These are phyloP conservation scores for Microplitis demolitor DNA, from an alignment of 1,140 invertebrate species.

Conservation along the genomic window DNA sequence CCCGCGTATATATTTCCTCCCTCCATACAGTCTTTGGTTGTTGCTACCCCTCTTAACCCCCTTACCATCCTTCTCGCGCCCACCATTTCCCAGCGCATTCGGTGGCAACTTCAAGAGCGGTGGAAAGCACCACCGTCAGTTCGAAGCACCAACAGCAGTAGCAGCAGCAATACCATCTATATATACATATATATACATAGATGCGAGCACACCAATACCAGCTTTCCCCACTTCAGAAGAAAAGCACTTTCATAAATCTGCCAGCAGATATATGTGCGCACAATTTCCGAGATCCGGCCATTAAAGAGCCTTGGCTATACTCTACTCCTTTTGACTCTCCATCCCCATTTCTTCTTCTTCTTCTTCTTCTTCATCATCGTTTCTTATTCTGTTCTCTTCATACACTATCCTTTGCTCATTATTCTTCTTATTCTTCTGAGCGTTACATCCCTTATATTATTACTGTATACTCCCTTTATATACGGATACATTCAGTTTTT, in stretches of 20 bases:
- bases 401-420: background rate
- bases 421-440: background rate
- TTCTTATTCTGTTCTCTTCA: constrained; percentile 25
- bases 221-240: constrained; percentile 65
- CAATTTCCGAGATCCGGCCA: constrained; percentile 86
- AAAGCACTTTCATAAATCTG: constrained; percentile 85
- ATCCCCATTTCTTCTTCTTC: constrained; percentile 24
- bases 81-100: constrained; percentile 5
- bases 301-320: constrained; percentile 66
- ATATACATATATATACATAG: no score
- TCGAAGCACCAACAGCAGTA: constrained; percentile 30
- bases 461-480: constrained; percentile 42
- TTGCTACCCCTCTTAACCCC: constrained; percentile 14
- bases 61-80: background rate
- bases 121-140: constrained; percentile 19
- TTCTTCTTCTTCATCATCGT: background rate
- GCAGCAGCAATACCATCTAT: constrained; percentile 19
- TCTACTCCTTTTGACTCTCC: constrained; percentile 22
- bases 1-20: constrained; percentile 50
- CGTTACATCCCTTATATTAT: constrained; percentile 32
- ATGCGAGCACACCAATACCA: constrained; percentile 40
- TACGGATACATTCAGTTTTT: background rate
- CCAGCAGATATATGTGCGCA: constrained; percentile 83
- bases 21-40: constrained; percentile 24
- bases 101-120: constrained; percentile 16